Percentiles rank a stretch among this genome's conserved stretches.
Conservation (phyloP, 2,797 vertebrate species). For the Hippopotamyrus pictus region DNA sequence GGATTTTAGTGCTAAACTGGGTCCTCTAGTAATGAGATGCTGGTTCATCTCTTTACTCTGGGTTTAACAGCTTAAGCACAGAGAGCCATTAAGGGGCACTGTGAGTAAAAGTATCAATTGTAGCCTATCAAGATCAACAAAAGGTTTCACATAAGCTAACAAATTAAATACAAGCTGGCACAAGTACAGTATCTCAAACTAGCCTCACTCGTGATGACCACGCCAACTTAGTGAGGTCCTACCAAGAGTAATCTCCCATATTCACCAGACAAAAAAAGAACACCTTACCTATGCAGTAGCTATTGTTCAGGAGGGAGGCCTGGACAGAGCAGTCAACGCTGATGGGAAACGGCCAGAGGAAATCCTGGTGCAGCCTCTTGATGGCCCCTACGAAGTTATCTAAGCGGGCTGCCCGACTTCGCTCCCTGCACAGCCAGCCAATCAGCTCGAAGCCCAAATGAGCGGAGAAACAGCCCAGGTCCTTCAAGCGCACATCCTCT, state of each 20-base stretch:
- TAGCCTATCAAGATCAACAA: background rate
- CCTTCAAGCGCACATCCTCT: constrained; percentile 87
- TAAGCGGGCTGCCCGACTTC: constrained; percentile 81
- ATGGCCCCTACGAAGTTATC: constrained; percentile 84
- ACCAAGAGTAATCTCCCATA: background rate
- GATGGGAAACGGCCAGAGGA: constrained; percentile 92
- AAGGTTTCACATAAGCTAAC: background rate
- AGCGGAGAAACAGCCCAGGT: constrained; percentile 89
- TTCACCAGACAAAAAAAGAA: background rate
- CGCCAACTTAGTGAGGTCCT: background rate
- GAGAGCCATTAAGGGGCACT: background rate
- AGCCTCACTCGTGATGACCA: background rate
- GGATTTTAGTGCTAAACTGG: background rate
- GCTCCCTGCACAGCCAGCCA: constrained; percentile 86
- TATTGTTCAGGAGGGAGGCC: constrained; percentile 88
- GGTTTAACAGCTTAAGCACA: background rate
- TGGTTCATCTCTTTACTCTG: background rate
- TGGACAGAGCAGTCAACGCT: constrained; percentile 74
- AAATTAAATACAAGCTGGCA: background rate
- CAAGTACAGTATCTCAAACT: background rate
- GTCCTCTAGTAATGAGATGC: background rate
- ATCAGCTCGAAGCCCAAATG: constrained; percentile 95
- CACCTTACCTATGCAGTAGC: constrained; percentile 73
- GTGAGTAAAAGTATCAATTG: background rate
- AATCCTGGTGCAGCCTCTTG: constrained; percentile 88